Base-by-base conservation (phyloP, 2,888 invertebrate species). In the Melinaea menophilus region DNA sequence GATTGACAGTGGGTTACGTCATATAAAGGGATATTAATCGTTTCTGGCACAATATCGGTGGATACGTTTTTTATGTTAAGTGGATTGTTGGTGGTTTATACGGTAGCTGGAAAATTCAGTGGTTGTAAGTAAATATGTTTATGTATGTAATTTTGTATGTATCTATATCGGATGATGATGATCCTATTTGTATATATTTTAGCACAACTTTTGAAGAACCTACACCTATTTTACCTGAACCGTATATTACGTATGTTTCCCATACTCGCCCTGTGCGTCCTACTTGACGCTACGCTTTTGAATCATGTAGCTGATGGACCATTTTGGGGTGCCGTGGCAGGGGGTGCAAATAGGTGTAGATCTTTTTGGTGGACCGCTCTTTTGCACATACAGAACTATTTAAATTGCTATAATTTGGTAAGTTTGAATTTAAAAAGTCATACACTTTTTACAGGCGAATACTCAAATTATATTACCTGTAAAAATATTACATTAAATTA, bases 21-120 rank as follows among this genome's bases (percentile, higher is more conserved):
- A 4, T 34, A 62, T 2, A 59, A 64, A 11, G 68, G 72, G 72
- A 81, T 78, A 77, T 87, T 68, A 90, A 80, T 57, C 74, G 64
- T 66, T 22, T 62, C 74, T 4, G 74, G 74, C 5, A 63, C 86
- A 5, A 79, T 91, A 3, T 86, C 92, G n/a, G 93, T 93, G 0
- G 93, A 93, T 68, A 92, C 92, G 1, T 93, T 93, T 77, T 92
- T 93, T 71, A 58, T 75, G 34, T 58, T 78, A 37, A 72, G 73
- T 41, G 77, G 77, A 56, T 59, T 76, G 4, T 71, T 78, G 45
- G 35, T 76, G 0, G 74, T 78, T 5, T 78, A 75, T 46, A 76
- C 73, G 12, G 65, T 73, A 0, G 69, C 65, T 7, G 72, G 71
- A 35, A 78, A 77, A 60, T 45, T 74, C 5, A 74, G 56, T 35